phyloP scores from a whole-genome alignment of 2,888 invertebrate genomes.

The Trisateles emortualis region DNA sequence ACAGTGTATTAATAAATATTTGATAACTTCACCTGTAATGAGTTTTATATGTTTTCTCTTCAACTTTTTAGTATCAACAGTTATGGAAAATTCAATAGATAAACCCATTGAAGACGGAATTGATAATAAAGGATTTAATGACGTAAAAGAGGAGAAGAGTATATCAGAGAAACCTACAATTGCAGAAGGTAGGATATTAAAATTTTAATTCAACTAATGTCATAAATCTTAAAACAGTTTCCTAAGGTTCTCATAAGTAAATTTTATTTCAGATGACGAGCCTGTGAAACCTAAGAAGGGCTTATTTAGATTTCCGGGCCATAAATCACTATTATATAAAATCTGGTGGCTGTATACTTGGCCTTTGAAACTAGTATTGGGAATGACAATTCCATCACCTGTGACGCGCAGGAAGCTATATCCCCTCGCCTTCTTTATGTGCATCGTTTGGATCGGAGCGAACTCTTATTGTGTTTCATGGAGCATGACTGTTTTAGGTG shows the following conservation, averaged over 20 bases:
- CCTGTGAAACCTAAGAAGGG: conserved; percentile 58
- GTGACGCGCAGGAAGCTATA: conserved; percentile 87
- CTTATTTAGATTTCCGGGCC: conserved; percentile 77
- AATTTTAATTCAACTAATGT: not conserved
- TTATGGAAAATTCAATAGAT: conserved; percentile 61
- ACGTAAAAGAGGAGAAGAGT: conserved; percentile 37
- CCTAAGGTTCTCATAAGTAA: not conserved
- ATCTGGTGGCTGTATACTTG: conserved; percentile 90
- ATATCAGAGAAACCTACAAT: conserved; percentile 48
- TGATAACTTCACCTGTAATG: too few species aligned
- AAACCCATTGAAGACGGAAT: conserved; percentile 66
- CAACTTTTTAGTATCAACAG: conserved; percentile 65
- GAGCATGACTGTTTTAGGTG: conserved; percentile 96
- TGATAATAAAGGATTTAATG: conserved; percentile 66
- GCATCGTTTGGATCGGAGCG: conserved; percentile 94
- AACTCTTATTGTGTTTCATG: conserved; percentile 96
- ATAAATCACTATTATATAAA: conserved; percentile 63
- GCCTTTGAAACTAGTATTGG: conserved; percentile 90
- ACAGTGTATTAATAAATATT: not conserved
- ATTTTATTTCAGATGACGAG: conserved; percentile 38
- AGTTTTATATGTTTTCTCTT: conserved; percentile 4
- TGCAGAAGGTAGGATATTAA: conserved; percentile 40
- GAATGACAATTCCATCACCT: conserved; percentile 91
- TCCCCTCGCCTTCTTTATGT: conserved; percentile 94
- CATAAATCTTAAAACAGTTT: not conserved